These are phyloP conservation scores for Marisa cornuarietis DNA, from an alignment of 1,140 invertebrate genomes.

Conservation along the genomic window DNA sequence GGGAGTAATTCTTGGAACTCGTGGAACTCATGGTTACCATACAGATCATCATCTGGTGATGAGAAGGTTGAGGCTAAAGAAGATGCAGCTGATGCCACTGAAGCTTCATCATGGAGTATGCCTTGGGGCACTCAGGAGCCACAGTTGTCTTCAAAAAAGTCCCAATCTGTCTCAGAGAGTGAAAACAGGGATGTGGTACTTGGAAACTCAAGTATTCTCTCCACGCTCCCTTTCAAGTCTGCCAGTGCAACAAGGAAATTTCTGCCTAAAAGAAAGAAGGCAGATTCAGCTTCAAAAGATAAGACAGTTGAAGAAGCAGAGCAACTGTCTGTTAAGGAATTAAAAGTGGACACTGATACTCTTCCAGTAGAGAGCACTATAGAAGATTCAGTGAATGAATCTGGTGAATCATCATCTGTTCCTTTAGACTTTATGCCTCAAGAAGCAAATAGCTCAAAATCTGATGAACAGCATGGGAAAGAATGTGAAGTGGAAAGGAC, in stretches of 20 bases:
- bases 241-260: no score
- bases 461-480: no score
- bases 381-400: no score
- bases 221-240: neutral
- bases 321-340: no score
- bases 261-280: no score
- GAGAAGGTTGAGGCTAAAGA: neutral
- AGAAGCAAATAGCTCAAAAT: no score
- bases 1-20: constrained; percentile 14
- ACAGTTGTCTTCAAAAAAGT: neutral
- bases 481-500: neutral
- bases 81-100: neutral
- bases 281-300: no score
- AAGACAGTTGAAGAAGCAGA: no score
- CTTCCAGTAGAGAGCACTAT: no score
- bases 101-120: constrained; percentile 24
- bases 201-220: neutral
- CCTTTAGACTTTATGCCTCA: no score
- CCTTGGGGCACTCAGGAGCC: constrained; percentile 13
- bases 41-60: neutral
- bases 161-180: neutral
- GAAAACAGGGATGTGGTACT: neutral
- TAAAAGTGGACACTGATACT: no score
- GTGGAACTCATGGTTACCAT: constrained; percentile 10
- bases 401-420: no score